These are phyloP conservation scores for Eremobia ochroleuca DNA, from an alignment of 2,888 invertebrate species.

Conservation along the genomic window DNA sequence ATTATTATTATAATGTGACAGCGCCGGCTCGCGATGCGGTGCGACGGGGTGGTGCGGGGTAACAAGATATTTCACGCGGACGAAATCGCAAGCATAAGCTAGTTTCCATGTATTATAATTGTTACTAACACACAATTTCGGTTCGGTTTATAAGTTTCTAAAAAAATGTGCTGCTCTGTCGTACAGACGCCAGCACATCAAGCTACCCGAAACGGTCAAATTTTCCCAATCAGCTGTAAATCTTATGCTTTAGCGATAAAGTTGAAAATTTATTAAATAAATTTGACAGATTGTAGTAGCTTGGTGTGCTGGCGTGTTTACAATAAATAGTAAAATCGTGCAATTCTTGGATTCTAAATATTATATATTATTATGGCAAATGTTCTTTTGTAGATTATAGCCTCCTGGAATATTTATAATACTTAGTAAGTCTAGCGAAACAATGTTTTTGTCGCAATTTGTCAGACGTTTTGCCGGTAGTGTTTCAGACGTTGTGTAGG, in stretches of 20 bases:
- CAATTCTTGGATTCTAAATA: constrained; percentile 26
- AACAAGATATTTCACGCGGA: no score
- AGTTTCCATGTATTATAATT: neutral
- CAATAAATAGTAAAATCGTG: constrained; percentile 16
- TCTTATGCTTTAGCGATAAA: no score
- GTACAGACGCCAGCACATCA: no score
- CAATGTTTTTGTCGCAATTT: constrained; percentile 48
- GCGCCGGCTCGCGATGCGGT: no score
- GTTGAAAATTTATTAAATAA: no score
- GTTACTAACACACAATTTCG: neutral
- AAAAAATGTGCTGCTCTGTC: constrained; percentile 22
- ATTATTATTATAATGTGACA: no score
- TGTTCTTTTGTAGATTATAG: constrained; percentile 44
- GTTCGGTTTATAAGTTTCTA: constrained; percentile 12
- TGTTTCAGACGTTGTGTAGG: constrained; percentile 9
- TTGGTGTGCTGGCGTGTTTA: no score
- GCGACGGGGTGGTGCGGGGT: no score
- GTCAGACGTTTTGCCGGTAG: constrained; percentile 30
- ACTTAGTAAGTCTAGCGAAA: constrained; percentile 53
- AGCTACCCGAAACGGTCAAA: no score
- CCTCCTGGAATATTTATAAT: constrained; percentile 48
- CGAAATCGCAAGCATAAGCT: neutral
- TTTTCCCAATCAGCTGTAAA: no score
- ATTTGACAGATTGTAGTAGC: no score
- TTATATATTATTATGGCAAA: constrained; percentile 27